A percentile compares a stretch with the other conserved stretches of the same genome.
These are phyloP conservation scores for Archivesica marissinica DNA, from an alignment of 1,140 invertebrate genomes.

Conservation along the genomic window DNA sequence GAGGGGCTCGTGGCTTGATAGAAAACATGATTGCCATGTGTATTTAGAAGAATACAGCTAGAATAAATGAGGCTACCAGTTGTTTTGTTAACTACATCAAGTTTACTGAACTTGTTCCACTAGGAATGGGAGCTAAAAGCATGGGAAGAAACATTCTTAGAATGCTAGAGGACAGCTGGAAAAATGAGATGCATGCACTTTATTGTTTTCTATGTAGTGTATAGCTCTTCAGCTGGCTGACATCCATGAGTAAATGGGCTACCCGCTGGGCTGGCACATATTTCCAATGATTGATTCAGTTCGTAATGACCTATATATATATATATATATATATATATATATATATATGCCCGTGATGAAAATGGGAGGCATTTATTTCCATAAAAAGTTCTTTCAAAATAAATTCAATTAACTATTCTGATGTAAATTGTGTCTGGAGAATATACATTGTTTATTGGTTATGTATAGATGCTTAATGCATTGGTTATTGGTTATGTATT, in stretches of 20 bases:
- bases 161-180: conserved; percentile 34
- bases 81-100: background rate
- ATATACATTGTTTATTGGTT: background rate
- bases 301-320: background rate
- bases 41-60: no score
- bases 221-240: conserved; percentile 4
- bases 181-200: background rate
- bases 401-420: background rate
- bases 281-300: background rate
- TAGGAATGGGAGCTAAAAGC: background rate
- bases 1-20: no score
- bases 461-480: background rate
- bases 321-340: conserved; percentile 5
- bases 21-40: no score
- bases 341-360: no score
- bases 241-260: conserved; percentile 30
- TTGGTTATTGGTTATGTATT: no score
- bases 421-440: background rate
- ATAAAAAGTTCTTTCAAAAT: no score
- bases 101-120: background rate
- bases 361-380: no score
- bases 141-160: background rate
- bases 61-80: no score
- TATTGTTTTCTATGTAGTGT: conserved; percentile 42
- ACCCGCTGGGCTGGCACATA: background rate